A percentile compares a stretch with the other conserved stretches of the same genome.
Evolutionary conservation across 2,113 vertebrate species (phyloP).

Genomic region (Paedocypris sp.): DNA sequence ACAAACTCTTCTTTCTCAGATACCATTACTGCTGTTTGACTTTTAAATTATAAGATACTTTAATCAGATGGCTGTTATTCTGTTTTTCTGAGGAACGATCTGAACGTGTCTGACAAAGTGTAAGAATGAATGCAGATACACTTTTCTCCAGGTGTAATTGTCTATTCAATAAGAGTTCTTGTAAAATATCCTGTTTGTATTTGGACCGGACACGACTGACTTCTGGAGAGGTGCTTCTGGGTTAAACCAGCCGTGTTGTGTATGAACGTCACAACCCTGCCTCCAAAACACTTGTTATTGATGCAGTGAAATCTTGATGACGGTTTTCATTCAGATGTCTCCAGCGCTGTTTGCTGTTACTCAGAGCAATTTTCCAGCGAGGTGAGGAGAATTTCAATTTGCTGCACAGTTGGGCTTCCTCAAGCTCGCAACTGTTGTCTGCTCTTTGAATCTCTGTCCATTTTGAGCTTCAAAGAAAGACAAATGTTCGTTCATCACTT

Average conservation of each 20-base stretch:
- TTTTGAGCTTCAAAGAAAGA: slow-evolving; percentile 50
- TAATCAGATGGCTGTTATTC: too few relatives aligned
- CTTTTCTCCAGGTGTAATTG: too few relatives aligned
- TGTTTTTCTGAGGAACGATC: too few relatives aligned
- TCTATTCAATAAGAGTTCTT: too few relatives aligned
- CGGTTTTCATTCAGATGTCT: slow-evolving; percentile 12
- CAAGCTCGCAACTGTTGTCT: slow-evolving; percentile 43
- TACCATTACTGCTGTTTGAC: too few relatives aligned
- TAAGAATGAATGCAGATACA: too few relatives aligned
- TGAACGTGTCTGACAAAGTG: too few relatives aligned
- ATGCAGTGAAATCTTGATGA: slow-evolving; percentile 8
- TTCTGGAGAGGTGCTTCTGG: too few relatives aligned
- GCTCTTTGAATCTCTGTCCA: slow-evolving; percentile 43
- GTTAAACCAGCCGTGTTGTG: background rate
- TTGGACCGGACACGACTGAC: too few relatives aligned
- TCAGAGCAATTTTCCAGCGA: slow-evolving; percentile 5
- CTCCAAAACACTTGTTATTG: slow-evolving; percentile 8
- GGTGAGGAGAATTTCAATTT: slow-evolving; percentile 30
- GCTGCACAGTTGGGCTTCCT: slow-evolving; percentile 45
- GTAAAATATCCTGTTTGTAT: too few relatives aligned
- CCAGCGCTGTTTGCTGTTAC: slow-evolving; percentile 2
- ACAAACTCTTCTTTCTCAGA: too few relatives aligned
- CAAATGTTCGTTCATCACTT: slow-evolving; percentile 44
- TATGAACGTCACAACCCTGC: background rate
- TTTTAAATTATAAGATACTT: too few relatives aligned